Percentiles rank a stretch among this genome's conserved stretches.
phyloP scores from a whole-genome alignment of 2,888 invertebrate species.

The Sarcophaga subvicina region DNA sequence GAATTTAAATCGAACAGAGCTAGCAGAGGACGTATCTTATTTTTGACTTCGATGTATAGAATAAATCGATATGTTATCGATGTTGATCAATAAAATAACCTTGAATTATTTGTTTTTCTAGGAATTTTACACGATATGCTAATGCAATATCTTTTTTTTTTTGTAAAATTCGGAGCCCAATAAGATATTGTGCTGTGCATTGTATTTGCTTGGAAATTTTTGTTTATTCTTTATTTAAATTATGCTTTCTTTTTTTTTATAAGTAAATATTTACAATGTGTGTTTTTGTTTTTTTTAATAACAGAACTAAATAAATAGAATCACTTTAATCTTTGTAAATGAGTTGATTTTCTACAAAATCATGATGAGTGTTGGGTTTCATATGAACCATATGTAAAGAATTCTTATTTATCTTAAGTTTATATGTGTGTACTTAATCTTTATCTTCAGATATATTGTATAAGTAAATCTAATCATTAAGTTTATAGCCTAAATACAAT shows the following conservation, averaged over 20 bases:
- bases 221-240: neutral
- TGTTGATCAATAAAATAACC: too few relatives aligned
- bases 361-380: neutral
- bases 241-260: neutral
- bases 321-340: constrained; percentile 11
- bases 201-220: neutral
- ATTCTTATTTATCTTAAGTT: constrained; percentile 1
- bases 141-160: too few relatives aligned
- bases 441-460: neutral
- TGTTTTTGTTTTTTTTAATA: neutral
- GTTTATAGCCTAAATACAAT: neutral
- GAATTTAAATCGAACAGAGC: too few relatives aligned
- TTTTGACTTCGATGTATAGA: too few relatives aligned
- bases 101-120: too few relatives aligned
- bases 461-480: neutral
- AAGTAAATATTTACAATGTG: constrained; percentile 35
- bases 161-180: too few relatives aligned
- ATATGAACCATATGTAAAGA: neutral
- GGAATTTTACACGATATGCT: too few relatives aligned
- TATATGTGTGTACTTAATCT: constrained; percentile 1
- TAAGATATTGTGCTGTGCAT: too few relatives aligned
- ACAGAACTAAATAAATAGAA: constrained; percentile 24
- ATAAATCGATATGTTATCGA: too few relatives aligned
- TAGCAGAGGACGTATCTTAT: too few relatives aligned
- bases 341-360: constrained; percentile 10